Conservation (phyloP, 2,113 vertebrate genomes). For the Terrapene triunguis region DNA sequence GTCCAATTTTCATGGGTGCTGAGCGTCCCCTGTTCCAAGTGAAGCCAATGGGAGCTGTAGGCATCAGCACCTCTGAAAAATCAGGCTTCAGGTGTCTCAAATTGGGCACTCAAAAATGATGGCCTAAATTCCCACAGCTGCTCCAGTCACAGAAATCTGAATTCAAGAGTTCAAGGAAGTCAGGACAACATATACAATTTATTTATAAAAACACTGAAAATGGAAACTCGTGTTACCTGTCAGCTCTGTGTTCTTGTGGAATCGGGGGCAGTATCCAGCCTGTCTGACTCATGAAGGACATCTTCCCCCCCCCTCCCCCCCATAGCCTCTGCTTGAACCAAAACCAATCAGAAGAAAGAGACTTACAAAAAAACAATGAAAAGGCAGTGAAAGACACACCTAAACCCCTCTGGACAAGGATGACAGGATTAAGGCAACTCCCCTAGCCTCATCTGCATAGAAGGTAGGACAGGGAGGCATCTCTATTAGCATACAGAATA, state of each 20-base stretch:
- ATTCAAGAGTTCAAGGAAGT: not conserved
- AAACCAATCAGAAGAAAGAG: too few relatives aligned
- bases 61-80: not conserved
- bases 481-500: too few relatives aligned
- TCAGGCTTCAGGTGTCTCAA: not conserved
- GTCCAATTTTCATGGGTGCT: not conserved
- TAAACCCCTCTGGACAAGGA: too few relatives aligned
- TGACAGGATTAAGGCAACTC: too few relatives aligned
- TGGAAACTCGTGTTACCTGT: not conserved
- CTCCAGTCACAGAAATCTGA: not conserved
- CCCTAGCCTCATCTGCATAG: too few relatives aligned
- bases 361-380: too few relatives aligned
- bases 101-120: not conserved
- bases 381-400: too few relatives aligned
- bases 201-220: not conserved
- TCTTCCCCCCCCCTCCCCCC: accelerated
- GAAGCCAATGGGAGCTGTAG: not conserved
- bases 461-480: too few relatives aligned
- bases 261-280: too few relatives aligned
- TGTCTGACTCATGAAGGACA: too few relatives aligned
- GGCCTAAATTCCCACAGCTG: not conserved
- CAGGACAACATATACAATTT: not conserved
- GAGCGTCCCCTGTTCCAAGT: not conserved
- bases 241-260: too few relatives aligned
- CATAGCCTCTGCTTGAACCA: too few relatives aligned